phyloP scores from a whole-genome alignment of 2,797 vertebrate species.

The Aplochiton taeniatus region DNA sequence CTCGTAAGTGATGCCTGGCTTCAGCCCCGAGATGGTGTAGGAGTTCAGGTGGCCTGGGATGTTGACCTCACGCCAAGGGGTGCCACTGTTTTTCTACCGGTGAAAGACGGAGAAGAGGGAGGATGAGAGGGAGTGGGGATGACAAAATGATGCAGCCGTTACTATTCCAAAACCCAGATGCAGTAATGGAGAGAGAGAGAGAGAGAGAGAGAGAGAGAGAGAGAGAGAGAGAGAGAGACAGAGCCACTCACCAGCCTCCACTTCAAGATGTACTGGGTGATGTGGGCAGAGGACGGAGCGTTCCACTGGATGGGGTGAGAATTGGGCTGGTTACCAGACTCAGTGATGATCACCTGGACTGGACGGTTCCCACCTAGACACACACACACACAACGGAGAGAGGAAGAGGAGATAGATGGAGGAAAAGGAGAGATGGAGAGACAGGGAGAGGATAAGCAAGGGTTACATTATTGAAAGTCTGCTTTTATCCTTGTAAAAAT shows the following conservation, averaged over 20 bases:
- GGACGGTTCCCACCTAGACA: slow-evolving; percentile 82
- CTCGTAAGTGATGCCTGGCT: slow-evolving; percentile 90
- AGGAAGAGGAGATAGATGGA: neutral
- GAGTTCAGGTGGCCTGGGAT: slow-evolving; percentile 93
- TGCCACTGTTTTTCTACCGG: slow-evolving; percentile 83
- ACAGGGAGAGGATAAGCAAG: too few species aligned
- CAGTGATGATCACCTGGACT: slow-evolving; percentile 93
- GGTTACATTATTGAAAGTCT: too few species aligned
- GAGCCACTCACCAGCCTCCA: slow-evolving; percentile 86
- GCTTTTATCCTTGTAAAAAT: too few species aligned
- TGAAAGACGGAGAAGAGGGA: neutral
- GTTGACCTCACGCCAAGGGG: slow-evolving; percentile 84
- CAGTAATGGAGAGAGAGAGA: too few species aligned
- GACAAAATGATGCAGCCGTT: too few species aligned
- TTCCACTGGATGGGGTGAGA: slow-evolving; percentile 98
- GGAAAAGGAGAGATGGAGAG: neutral
- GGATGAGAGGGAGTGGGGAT: too few species aligned
- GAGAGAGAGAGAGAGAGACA: neutral
- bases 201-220: neutral
- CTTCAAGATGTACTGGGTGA: slow-evolving; percentile 91
- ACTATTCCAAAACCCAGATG: too few species aligned
- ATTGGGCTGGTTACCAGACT: slow-evolving; percentile 88
- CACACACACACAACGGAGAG: neutral
- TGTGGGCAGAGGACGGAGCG: slow-evolving; percentile 84
- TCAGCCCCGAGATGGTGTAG: slow-evolving; percentile 93